Percentiles rank a stretch among this genome's conserved stretches.
These are phyloP conservation scores for Mantis religiosa DNA, from an alignment of 2,888 invertebrate genomes.

Conservation along the genomic window DNA sequence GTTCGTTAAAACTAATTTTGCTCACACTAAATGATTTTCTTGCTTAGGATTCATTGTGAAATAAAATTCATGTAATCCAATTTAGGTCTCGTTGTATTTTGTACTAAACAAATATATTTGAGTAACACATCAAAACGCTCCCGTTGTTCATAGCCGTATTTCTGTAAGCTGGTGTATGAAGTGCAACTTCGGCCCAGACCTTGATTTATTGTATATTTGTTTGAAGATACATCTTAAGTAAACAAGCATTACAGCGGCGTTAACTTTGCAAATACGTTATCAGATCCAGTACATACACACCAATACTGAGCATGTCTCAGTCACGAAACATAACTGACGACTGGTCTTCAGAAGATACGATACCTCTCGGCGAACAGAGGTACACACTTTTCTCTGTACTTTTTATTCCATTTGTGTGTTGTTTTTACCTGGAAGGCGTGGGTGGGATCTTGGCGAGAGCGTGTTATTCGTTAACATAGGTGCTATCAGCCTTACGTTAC, in stretches of 20 bases:
- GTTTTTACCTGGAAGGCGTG: neutral
- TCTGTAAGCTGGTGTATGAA: neutral
- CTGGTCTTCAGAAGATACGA: no score
- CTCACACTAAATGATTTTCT: no score
- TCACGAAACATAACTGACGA: no score
- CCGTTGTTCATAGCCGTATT: no score
- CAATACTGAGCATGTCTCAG: no score
- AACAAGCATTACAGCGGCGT: neutral
- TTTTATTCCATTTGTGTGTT: neutral
- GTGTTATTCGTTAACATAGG: neutral
- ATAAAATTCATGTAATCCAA: no score
- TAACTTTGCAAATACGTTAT: neutral
- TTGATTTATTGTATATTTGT: neutral
- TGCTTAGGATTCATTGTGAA: no score
- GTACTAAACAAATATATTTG: no score
- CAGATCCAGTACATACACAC: neutral
- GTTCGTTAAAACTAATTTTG: no score
- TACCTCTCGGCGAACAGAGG: no score
- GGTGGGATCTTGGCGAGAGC: neutral
- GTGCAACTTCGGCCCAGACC: neutral
- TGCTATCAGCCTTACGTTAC: neutral
- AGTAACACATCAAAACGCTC: no score
- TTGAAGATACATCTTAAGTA: neutral
- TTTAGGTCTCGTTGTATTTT: no score
- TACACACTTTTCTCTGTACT: neutral